Evolutionary conservation across 2,888 invertebrate genomes (phyloP).

Genomic region (Tetheella fluctuosa): DNA sequence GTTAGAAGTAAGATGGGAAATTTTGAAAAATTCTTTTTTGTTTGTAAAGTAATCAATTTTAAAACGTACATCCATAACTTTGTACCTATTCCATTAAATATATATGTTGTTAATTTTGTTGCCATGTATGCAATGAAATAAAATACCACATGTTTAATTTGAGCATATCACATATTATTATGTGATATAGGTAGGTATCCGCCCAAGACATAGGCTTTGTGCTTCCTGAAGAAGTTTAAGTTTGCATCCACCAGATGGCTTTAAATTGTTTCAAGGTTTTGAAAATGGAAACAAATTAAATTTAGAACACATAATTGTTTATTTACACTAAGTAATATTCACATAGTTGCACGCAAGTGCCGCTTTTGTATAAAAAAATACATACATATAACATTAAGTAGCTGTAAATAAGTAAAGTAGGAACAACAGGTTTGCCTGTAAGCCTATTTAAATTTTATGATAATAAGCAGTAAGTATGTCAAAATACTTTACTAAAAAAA

Average conservation of each 20-base stretch:
- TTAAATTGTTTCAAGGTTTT: slow-evolving; percentile 6
- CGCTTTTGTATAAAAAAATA: slow-evolving; percentile 41
- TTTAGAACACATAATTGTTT: slow-evolving; percentile 79
- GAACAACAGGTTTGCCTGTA: slow-evolving; percentile 38
- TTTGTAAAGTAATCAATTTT: too few species aligned
- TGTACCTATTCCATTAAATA: neutral
- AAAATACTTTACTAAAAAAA: too few species aligned
- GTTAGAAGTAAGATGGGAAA: too few species aligned
- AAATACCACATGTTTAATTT: too few species aligned
- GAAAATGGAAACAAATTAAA: slow-evolving; percentile 36
- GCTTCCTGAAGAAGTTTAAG: too few species aligned
- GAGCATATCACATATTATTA: too few species aligned
- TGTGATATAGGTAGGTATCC: too few species aligned
- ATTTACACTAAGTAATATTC: slow-evolving; percentile 79
- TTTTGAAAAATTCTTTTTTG: too few species aligned
- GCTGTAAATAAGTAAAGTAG: slow-evolving; percentile 37
- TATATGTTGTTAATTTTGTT: neutral
- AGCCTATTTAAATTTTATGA: neutral
- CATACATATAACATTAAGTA: slow-evolving; percentile 33
- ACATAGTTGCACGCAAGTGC: slow-evolving; percentile 53
- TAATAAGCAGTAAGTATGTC: too few species aligned
- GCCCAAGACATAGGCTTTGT: too few species aligned
- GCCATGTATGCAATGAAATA: too few species aligned
- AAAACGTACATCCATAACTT: too few species aligned
- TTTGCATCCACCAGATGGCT: slow-evolving; percentile 15